phyloP scores from a whole-genome alignment of 1,140 invertebrate species.

The Calosoma granatense region DNA sequence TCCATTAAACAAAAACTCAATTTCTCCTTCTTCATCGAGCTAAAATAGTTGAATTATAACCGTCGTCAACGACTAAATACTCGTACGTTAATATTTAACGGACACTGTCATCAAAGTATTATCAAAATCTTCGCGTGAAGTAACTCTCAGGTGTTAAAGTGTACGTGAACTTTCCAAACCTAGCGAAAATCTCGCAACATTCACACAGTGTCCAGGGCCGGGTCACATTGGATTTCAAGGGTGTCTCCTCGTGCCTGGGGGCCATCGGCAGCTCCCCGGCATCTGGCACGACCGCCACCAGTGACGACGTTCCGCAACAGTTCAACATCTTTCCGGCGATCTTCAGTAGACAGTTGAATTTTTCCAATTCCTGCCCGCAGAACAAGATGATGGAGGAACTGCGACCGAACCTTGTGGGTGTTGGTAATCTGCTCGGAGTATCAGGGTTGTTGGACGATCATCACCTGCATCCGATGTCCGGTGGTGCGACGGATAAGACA shows the following conservation, averaged over 20 bases:
- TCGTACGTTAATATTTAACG: too few relatives aligned
- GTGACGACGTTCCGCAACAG: conserved; percentile 53
- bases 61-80: too few relatives aligned
- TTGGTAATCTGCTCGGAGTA: conserved; percentile 63
- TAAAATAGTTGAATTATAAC: too few relatives aligned
- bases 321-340: conserved; percentile 85
- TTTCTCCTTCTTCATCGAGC: too few relatives aligned
- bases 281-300: conserved; percentile 36
- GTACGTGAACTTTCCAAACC: too few relatives aligned
- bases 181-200: too few relatives aligned
- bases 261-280: conserved; percentile 31
- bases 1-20: too few relatives aligned
- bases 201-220: conserved; percentile 16
- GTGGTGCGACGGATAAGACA: conserved; percentile 42
- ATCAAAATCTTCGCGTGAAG: too few relatives aligned
- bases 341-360: conserved; percentile 76
- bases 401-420: conserved; percentile 64
- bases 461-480: conserved; percentile 45
- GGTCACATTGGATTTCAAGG: conserved; percentile 49
- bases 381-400: conserved; percentile 75
- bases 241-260: conserved; percentile 34
- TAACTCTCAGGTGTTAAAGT: too few relatives aligned
- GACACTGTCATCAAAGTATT: too few relatives aligned
- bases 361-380: conserved; percentile 54
- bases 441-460: conserved; percentile 67